Evolutionary conservation across 2,113 vertebrate genomes (phyloP).

Genomic region (Ammodytes marinus): DNA sequence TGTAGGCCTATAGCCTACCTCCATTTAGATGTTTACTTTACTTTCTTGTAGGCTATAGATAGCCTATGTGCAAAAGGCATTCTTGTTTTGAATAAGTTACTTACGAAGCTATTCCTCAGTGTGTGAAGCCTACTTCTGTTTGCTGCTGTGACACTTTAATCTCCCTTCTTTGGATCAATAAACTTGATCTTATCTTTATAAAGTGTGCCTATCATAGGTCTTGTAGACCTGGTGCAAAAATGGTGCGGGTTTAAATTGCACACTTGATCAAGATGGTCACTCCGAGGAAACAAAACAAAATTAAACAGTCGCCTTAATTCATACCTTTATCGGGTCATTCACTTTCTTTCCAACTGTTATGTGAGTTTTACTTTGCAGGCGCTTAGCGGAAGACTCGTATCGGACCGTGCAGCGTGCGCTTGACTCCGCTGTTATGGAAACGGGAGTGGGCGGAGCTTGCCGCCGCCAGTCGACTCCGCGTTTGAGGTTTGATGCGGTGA

Average conservation of each 20-base stretch:
- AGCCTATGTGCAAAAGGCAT: background rate
- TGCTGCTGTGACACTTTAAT: background rate
- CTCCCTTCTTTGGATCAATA: background rate
- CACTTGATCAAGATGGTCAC: no score
- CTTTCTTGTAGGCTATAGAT: no score
- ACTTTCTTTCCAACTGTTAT: rapidly evolving
- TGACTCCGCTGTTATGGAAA: constrained; percentile 56
- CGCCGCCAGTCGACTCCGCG: constrained; percentile 56
- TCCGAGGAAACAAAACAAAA: background rate
- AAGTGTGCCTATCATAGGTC: background rate
- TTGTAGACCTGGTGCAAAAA: background rate
- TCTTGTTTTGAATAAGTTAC: background rate
- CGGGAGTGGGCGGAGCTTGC: constrained; percentile 66
- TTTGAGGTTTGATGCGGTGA: constrained; percentile 58
- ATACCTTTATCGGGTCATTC: no score
- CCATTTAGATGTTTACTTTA: no score
- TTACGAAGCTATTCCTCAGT: background rate
- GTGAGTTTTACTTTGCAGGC: constrained; percentile 51
- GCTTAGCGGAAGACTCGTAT: background rate
- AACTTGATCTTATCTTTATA: background rate
- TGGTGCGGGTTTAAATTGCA: no score
- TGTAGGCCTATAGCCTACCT: no score
- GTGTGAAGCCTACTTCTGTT: background rate
- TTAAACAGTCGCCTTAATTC: background rate
- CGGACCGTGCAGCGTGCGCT: background rate